Base-by-base conservation (phyloP, 2,888 invertebrate species). In the Isoperla grammatica region DNA sequence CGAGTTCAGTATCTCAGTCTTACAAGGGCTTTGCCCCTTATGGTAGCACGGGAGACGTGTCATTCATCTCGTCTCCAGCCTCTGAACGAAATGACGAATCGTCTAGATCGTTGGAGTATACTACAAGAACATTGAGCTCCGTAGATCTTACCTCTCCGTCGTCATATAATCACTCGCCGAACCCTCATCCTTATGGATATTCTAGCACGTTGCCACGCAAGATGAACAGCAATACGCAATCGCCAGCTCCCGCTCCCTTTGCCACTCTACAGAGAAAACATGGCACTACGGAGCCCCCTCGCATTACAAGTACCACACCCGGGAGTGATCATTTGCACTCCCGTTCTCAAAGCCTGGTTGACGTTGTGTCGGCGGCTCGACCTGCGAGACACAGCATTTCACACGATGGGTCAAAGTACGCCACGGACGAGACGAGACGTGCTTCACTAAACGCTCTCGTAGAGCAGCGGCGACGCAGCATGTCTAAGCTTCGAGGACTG, bases 401-500 rank as follows among this genome's bases (percentile, higher is more conserved):
- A 57, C 40, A 57, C 60, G 19, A 45, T 11, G 17, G 11, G 11
- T 17, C 17, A 13, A 13, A 19, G 19, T 3, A 19, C 17, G 20
- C 57, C 20, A 39, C 45, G 12, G 78, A 75, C 64, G 74, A 76
- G 66, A 61, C 65, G 8, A 81, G 84, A 64, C 82, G 82, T 71
- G 82, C 82, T 1, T 86, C 87, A 63, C 79, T 90, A 69, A 87
- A 85, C 68, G 84, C 86, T 67, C 75, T 92, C 66, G 82, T 89
- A 67, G 92, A 92, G 73, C 90, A 91, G 71, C 80, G 92, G 59
- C 84, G 87, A 65, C 87, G 86, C 70, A 87, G 88, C 17, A 83
- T 91, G 75, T 89, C 90, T 2, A 93, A 92, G 74, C 75, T 94
- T 61, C 82, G 91, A 69, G 93, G 92, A n/a, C 76, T 94, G 67